Evolutionary conservation across 1,140 invertebrate species (phyloP).

Genomic region (Agrilus planipennis): DNA sequence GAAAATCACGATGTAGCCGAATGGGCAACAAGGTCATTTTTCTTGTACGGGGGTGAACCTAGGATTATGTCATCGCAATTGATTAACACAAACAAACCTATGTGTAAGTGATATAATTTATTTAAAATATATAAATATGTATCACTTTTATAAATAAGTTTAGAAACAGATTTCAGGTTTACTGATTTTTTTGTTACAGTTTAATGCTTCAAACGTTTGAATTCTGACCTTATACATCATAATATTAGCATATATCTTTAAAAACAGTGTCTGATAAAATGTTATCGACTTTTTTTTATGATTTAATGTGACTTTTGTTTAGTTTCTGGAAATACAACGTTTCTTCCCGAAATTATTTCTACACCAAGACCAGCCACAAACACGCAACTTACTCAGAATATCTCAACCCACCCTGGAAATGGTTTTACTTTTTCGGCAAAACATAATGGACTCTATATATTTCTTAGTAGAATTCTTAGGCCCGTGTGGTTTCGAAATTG

Average conservation of each 20-base stretch:
- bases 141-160: no score
- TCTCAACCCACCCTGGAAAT: no score
- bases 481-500: conserved; percentile 68
- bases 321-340: conserved; percentile 21
- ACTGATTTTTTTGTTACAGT: no score
- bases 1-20: conserved; percentile 64
- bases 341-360: conserved; percentile 28
- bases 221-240: no score
- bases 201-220: no score
- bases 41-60: conserved; percentile 78
- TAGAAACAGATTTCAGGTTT: no score
- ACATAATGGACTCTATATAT: conserved; percentile 88
- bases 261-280: no score
- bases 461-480: conserved; percentile 72
- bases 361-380: conserved; percentile 21
- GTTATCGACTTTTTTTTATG: neutral
- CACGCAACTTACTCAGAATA: no score
- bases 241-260: no score
- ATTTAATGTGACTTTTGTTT: neutral
- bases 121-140: no score
- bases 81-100: no score
- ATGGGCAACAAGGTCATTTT: conserved; percentile 85
- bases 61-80: conserved; percentile 18
- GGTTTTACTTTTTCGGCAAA: conserved; percentile 65
- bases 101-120: no score